Evolutionary conservation across 2,888 invertebrate genomes (phyloP).

Genomic region (Chaitophorus viminalis): DNA sequence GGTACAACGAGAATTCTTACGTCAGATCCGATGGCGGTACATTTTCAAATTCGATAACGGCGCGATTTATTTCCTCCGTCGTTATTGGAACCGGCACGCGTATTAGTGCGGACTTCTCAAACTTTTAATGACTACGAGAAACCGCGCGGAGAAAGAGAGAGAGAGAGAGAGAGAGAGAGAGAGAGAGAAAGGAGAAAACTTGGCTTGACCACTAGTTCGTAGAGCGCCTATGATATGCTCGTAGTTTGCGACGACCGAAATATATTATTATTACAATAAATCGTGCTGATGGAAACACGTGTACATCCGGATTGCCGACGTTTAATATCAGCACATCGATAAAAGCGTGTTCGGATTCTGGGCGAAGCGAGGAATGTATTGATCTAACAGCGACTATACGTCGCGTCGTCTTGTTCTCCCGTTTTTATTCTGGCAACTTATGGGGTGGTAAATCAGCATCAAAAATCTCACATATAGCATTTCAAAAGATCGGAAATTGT

Average conservation of each 20-base stretch:
- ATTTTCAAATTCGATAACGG: no score
- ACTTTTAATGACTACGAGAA: no score
- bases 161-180: no score
- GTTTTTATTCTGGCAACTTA: not conserved
- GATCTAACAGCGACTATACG: not conserved
- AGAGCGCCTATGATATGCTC: no score
- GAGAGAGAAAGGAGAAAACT: not conserved
- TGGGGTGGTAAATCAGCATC: not conserved
- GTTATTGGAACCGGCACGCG: no score
- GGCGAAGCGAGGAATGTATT: not conserved
- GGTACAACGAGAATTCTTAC: not conserved
- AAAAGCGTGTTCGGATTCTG: not conserved
- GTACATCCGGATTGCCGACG: not conserved
- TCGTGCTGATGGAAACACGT: not conserved
- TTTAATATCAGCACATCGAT: not conserved
- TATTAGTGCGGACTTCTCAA: no score
- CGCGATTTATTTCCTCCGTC: no score
- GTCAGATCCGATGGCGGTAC: no score
- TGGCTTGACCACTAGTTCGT: not conserved
- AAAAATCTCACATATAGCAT: not conserved
- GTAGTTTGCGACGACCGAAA: no score
- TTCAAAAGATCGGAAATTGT: no score
- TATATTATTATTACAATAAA: not conserved
- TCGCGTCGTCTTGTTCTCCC: not conserved
- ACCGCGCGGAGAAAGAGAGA: no score